phyloP scores from a whole-genome alignment of 2,797 vertebrate genomes.

The Tokudaia tokunoshimensis region DNA sequence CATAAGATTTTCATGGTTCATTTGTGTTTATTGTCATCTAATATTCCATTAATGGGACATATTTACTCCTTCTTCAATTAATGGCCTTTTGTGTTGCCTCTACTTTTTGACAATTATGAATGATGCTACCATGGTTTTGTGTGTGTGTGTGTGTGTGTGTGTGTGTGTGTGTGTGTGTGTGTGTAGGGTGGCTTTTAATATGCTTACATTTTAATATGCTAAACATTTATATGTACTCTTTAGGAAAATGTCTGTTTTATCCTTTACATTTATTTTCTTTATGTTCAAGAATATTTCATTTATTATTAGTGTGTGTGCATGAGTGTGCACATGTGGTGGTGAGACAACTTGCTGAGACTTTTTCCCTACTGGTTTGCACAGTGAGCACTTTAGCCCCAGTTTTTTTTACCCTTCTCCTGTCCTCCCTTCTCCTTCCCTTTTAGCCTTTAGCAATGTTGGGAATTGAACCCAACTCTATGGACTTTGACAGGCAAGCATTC shows the following conservation, averaged over 20 bases:
- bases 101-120: not conserved
- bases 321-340: not conserved
- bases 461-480: not conserved
- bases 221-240: not conserved
- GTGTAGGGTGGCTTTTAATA: not conserved
- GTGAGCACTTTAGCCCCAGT: not conserved
- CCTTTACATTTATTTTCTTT: not conserved
- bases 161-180: not conserved
- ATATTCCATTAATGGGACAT: not conserved
- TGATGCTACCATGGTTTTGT: not conserved
- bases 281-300: too few relatives aligned
- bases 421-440: not conserved
- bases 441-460: not conserved
- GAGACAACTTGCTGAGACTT: not conserved
- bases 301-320: not conserved
- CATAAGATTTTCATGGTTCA: not conserved
- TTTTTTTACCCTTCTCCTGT: not conserved
- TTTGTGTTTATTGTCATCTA: not conserved
- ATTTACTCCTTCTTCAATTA: not conserved
- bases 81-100: not conserved
- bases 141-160: not conserved
- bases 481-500: not conserved
- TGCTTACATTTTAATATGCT: not conserved
- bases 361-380: not conserved
- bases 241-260: conserved; percentile 27